Evolutionary conservation across 2,113 vertebrate genomes (phyloP).

Genomic region (Gnathonemus echidnorhynchus): DNA sequence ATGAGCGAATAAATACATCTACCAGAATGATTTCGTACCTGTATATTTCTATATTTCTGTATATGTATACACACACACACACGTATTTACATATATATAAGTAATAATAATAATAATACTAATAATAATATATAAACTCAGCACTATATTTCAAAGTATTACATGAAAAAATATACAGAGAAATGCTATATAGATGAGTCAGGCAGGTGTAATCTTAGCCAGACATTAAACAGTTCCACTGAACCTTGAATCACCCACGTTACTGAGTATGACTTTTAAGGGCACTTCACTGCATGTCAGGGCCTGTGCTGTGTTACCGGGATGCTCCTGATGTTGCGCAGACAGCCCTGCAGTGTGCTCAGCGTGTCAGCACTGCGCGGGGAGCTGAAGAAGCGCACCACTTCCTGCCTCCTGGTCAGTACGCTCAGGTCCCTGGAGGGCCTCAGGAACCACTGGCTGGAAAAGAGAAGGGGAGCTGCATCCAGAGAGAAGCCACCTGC

Average conservation of each 20-base stretch:
- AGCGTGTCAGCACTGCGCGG: constrained; percentile 75
- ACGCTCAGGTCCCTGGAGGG: constrained; percentile 73
- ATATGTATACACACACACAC: background rate
- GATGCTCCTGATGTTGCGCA: constrained; percentile 86
- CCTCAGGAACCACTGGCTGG: constrained; percentile 81
- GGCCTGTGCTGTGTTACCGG: constrained; percentile 53
- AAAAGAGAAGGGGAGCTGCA: background rate
- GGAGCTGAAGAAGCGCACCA: constrained; percentile 81
- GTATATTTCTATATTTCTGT: too few species aligned
- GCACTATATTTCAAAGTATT: background rate
- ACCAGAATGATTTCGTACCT: background rate
- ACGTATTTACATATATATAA: background rate
- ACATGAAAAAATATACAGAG: background rate
- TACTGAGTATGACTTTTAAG: background rate
- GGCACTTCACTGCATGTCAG: background rate
- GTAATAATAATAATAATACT: too few species aligned
- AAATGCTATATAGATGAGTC: background rate
- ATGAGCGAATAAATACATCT: background rate
- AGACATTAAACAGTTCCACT: background rate
- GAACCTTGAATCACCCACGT: background rate
- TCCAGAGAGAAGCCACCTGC: background rate
- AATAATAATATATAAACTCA: background rate
- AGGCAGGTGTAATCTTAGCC: background rate
- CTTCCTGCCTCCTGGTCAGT: constrained; percentile 78
- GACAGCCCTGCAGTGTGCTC: constrained; percentile 70